phyloP scores from a whole-genome alignment of 2,113 vertebrate species.

The Rafetus swinhoei region DNA sequence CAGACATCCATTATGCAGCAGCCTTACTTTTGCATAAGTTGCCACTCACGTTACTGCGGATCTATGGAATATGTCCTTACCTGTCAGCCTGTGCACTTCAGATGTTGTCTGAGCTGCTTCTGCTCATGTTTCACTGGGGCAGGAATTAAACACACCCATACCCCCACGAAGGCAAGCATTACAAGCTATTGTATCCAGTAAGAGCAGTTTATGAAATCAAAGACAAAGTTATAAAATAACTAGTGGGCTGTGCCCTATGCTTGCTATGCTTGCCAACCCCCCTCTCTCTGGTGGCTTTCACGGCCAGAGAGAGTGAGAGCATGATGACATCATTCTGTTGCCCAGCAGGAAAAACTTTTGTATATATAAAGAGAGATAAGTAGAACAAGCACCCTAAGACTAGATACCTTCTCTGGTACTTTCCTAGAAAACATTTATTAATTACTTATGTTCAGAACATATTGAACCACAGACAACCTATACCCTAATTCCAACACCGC shows the following conservation, averaged over 20 bases:
- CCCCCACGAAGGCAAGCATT: not conserved
- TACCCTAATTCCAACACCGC: not conserved
- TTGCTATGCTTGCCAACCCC: too few relatives aligned
- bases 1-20: not conserved
- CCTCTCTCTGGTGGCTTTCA: too few relatives aligned
- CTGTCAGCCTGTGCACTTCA: not conserved
- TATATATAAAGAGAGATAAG: not conserved
- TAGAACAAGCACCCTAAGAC: rapidly evolving
- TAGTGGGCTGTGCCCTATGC: too few relatives aligned
- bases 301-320: too few relatives aligned
- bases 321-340: too few relatives aligned
- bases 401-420: not conserved
- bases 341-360: too few relatives aligned
- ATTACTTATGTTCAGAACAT: conserved; percentile 11
- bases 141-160: not conserved
- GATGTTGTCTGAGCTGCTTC: not conserved
- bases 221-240: not conserved
- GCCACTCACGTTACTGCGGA: not conserved
- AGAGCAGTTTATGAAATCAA: not conserved
- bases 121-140: not conserved
- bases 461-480: not conserved
- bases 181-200: not conserved
- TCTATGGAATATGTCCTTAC: not conserved
- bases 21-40: not conserved
- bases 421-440: conserved; percentile 16